phyloP scores from a whole-genome alignment of 2,113 vertebrate species.

The Odobenus rosmarus region DNA sequence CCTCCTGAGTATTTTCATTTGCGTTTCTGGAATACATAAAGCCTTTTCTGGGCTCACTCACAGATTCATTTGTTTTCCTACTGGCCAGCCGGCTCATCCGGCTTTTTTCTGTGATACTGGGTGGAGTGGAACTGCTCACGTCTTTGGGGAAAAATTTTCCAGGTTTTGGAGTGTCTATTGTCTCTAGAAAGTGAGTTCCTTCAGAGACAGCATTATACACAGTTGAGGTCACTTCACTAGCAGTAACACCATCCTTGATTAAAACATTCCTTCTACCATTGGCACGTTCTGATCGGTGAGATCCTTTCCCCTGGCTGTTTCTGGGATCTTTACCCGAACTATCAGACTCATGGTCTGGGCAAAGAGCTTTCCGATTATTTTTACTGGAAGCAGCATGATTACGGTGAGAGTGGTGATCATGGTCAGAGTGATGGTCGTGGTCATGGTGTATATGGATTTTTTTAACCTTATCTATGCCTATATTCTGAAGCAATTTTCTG shows the following conservation, averaged over 20 bases:
- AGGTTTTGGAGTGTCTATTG: constrained; percentile 71
- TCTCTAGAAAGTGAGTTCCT: constrained; percentile 75
- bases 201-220: constrained; percentile 62
- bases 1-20: constrained; percentile 84
- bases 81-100: constrained; percentile 15
- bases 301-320: constrained; percentile 78
- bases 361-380: constrained; percentile 79
- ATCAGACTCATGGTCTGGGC: constrained; percentile 77
- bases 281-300: constrained; percentile 76
- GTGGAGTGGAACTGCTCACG: constrained; percentile 47
- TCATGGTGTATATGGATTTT: constrained; percentile 87
- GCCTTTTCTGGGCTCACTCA: constrained; percentile 72
- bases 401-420: constrained; percentile 73
- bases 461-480: constrained; percentile 91
- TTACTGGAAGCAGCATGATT: constrained; percentile 60
- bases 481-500: constrained; percentile 90
- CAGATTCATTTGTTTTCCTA: constrained; percentile 78
- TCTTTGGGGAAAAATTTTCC: constrained; percentile 63
- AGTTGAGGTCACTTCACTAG: constrained; percentile 73
- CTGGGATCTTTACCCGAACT: constrained; percentile 71
- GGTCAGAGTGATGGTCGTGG: constrained; percentile 36
- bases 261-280: constrained; percentile 80
- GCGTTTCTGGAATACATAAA: constrained; percentile 82
- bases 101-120: constrained; percentile 76
- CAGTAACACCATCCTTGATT: constrained; percentile 75